Conservation (phyloP, 1,140 invertebrate genomes). For the Meloidogyne floridensis region DNA sequence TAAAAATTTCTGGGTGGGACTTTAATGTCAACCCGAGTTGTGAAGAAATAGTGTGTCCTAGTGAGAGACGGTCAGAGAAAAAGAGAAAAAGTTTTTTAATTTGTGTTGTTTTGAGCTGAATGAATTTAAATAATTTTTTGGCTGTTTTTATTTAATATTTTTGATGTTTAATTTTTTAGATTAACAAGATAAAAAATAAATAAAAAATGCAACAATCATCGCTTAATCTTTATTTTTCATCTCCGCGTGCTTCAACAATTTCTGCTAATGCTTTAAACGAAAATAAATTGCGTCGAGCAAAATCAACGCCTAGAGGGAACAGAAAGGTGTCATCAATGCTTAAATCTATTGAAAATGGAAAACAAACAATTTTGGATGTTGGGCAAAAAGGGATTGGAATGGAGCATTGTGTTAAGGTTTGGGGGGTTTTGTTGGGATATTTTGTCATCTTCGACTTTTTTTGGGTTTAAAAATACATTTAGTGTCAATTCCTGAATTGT, state of each 20-base stretch:
- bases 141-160: neutral
- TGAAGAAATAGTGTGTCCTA: no score
- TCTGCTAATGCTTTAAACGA: constrained; percentile 4
- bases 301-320: constrained; percentile 22
- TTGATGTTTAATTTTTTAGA: neutral
- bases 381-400: constrained; percentile 50
- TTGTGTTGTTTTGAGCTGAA: neutral
- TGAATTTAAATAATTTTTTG: neutral
- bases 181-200: neutral
- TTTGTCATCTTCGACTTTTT: neutral
- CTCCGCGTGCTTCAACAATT: constrained; percentile 29
- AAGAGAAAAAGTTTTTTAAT: neutral
- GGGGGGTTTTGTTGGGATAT: no score
- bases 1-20: no score
- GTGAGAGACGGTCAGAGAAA: neutral
- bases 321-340: constrained; percentile 1
- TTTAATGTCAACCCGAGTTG: no score
- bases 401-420: constrained; percentile 41
- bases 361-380: constrained; percentile 50
- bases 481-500: no score
- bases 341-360: constrained; percentile 22
- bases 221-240: constrained; percentile 23
- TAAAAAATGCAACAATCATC: constrained; percentile 26
- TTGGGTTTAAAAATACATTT: neutral
- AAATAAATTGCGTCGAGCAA: constrained; percentile 4